Base-by-base conservation (phyloP, 2,888 invertebrate species). In the Idaea straminata region DNA sequence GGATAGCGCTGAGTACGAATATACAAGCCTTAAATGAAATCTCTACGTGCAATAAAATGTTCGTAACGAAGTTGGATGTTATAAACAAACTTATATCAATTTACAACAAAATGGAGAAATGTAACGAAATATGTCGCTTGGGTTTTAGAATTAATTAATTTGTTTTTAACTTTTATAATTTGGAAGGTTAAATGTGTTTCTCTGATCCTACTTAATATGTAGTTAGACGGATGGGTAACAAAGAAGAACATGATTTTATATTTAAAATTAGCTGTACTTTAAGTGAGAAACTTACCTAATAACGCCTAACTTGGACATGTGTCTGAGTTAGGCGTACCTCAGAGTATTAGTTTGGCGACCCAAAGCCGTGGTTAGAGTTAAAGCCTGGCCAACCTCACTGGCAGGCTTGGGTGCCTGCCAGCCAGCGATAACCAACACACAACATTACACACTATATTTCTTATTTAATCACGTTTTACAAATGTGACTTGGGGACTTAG, bases 391-490 rank as follows among this genome's bases (percentile, higher is more conserved):
- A 72, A 73, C 79, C 68, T 67, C 64, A 70, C 71, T 69, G 73
- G 71, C 72, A 73, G 68, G 63, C 76, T 84, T 84, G 85, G 85
- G 78, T 71, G 80, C 71, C 82, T 85, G 84, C 84, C 85, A 85
- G 77, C 68, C 72, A 66, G 73, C 77, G 85, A 85, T 85, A 80
- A 81, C 75, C 66, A 67, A 76, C 80, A 77, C 73, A 69, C 76
- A 77, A 81, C 78, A 76, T 79, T 75, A 80, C 73, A 74, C 78
- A 83, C 78, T 47, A 77, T 84, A 80, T 81, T 82, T 82, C 82
- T 82, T 83, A 78, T 76, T 79, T 75, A 80, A 75, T 74, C 77
- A 65, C 69, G 70, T 66, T 74, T 74, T 68, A 66, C 67, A 64
- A 71, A 65, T 64, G 66, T 69, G 62, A 69, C 65, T 63, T 65